Conservation (phyloP, 2,888 invertebrate species). For the Marronus borbonicus region DNA sequence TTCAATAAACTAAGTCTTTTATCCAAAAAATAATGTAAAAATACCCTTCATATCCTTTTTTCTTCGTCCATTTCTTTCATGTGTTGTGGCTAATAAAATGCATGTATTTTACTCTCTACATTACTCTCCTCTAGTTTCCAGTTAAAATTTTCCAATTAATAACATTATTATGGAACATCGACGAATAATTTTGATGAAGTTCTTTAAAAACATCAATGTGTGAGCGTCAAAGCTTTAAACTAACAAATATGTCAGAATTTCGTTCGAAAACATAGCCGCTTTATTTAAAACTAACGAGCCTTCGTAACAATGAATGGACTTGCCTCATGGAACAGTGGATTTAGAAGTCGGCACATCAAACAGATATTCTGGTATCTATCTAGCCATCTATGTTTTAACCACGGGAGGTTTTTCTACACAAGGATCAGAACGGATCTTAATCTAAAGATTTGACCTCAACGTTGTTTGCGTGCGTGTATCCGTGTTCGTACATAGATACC, state of each 20-base stretch:
- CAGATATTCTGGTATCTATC: slow-evolving; percentile 54
- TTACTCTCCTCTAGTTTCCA: too few species aligned
- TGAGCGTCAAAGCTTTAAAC: slow-evolving; percentile 1
- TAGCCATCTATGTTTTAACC: slow-evolving; percentile 55
- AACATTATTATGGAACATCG: too few species aligned
- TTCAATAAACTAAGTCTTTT: too few species aligned
- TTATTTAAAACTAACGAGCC: slow-evolving; percentile 42
- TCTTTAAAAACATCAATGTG: not conserved
- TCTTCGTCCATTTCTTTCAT: too few species aligned
- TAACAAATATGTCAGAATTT: slow-evolving; percentile 24
- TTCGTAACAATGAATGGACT: slow-evolving; percentile 53
- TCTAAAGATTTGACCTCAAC: slow-evolving; percentile 57
- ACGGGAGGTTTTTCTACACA: slow-evolving; percentile 52
- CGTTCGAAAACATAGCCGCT: slow-evolving; percentile 25
- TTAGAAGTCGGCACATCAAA: slow-evolving; percentile 57
- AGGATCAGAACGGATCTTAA: slow-evolving; percentile 51
- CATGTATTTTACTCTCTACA: too few species aligned
- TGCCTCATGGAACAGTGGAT: slow-evolving; percentile 40
- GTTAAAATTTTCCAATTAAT: too few species aligned
- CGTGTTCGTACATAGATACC: slow-evolving; percentile 4
- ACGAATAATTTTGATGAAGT: too few species aligned
- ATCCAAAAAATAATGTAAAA: too few species aligned
- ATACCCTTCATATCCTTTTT: too few species aligned
- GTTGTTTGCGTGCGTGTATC: slow-evolving; percentile 19
- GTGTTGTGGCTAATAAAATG: too few species aligned